Evolutionary conservation across 2,888 invertebrate species (phyloP), one percentile per base, ranked within the genome.

Genomic region (Drosophila ezoana): DNA sequence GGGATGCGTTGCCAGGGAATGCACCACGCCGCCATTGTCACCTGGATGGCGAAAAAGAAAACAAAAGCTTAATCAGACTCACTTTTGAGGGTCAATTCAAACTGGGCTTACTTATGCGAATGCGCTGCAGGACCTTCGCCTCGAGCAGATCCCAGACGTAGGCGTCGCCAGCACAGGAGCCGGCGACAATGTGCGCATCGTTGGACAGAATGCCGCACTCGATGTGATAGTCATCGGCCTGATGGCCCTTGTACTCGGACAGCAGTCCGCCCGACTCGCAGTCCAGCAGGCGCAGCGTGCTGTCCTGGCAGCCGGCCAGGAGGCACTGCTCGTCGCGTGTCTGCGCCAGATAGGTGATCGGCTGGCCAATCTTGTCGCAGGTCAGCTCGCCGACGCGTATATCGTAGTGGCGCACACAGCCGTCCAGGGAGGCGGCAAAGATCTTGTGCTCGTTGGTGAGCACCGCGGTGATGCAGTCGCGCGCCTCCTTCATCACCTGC

Each of bases 321-420:
- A 97, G 93, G 90, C 99, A 99, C 37, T 99, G 98, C 0, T 97
- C 97, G 91, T 99, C 99, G 79, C 96, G 95, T 0, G 98, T 98
- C 80, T 98, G 94, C 69, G 94, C 95, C 1, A 96, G 96, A 89
- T 95, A 96, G 0, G 97, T 97, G 3, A 90, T 69, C 3, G 98
- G 93, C 72, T 95, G 96, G 74, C 97, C 98, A 53, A 98, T 94
- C 90, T 95, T 96, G 92, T 99, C 99, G 1, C 95, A 94, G 59
- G 94, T 94, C 90, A 98, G 93, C 90, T 95, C 95, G 0, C 98
- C 99, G 75, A 95, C 95, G 56, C 99, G 93, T 49, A 99, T 94
- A 93, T 99, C 99, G 90, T 99, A 99, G 68, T 96, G 93, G 13
- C 99, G 93, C 11, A 97, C 94, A 84, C 95, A 95, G 40, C 97